Evolutionary conservation across 2,888 invertebrate species (phyloP), one percentile per base, ranked within the genome.

Genomic region (Brachypalpus laphriformis): DNA sequence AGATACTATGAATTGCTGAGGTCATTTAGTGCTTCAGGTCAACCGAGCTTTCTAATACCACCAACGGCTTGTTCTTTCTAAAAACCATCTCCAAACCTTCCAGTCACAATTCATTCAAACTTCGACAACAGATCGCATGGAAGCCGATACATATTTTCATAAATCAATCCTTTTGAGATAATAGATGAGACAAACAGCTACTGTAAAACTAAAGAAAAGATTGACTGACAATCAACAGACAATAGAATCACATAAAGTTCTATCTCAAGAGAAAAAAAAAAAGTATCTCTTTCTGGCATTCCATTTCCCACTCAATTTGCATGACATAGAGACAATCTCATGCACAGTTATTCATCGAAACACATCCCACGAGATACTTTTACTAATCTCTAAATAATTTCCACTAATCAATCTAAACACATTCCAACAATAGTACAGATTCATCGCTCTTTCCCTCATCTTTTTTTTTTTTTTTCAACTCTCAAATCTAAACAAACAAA

Each of bases 371-470:
- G 56, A 78, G 71, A 71, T 71, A 78, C 78, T 71, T 78, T 71
- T 71, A 71, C 78, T 65, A 78, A 78, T 78, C 63, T 63, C 28
- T 71, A 71, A 78, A 78, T 63, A 65, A 71, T 78, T 78, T 71
- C 71, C 20, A 63, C 63, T 63, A 80, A 83, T 83, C 83, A 80
- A 80, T 83, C 80, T 75, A 63, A 83, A 75, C 75, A 83, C 74
- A 83, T 80, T 80, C 80, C 80, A 63, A 61, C 63, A 78, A 70
- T 63, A 37, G 25, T 45, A 18, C 28, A 14, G 49, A 45, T 49
- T 22, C 57, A 49, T 28, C 34, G 47, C 8, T 42, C 25, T 57
- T 51, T n/a, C n/a, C n/a, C n/a, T n/a, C n/a, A n/a, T n/a, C n/a
- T n/a, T n/a, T n/a, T n/a, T n/a, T n/a, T 54, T 61, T 20, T 18